Percentiles rank a stretch among this genome's conserved stretches.
Conservation (phyloP, 2,888 invertebrate genomes). For the Cephus sareptanus region DNA sequence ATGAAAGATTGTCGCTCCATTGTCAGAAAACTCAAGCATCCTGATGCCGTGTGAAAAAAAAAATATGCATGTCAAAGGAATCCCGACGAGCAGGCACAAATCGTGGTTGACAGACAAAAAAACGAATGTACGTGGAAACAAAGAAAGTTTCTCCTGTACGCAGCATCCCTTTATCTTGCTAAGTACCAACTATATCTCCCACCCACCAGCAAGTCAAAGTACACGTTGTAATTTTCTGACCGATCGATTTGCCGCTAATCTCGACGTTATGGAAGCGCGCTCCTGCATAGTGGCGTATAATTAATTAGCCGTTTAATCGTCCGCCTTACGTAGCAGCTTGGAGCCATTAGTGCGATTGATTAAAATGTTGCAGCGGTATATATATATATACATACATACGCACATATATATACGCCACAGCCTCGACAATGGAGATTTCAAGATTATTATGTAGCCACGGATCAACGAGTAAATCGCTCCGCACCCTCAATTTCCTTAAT, state of each 20-base stretch:
- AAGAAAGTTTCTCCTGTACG: not conserved
- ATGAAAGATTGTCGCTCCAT: too few relatives aligned
- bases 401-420: not conserved
- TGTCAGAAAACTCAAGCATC: too few relatives aligned
- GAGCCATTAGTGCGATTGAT: conserved; percentile 1
- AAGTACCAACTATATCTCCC: not conserved
- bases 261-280: not conserved
- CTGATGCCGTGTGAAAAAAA: not conserved
- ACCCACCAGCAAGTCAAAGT: not conserved
- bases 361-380: not conserved
- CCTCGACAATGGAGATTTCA: not conserved
- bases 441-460: not conserved
- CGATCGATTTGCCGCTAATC: not conserved
- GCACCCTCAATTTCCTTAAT: not conserved
- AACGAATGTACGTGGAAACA: not conserved
- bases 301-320: conserved; percentile 5
- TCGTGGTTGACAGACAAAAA: not conserved
- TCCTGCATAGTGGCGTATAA: not conserved
- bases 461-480: not conserved
- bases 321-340: not conserved
- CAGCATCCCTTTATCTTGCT: not conserved
- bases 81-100: not conserved
- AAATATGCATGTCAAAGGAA: not conserved
- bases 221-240: not conserved
- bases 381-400: not conserved